These are phyloP conservation scores for Tichodroma muraria DNA, from an alignment of 2,113 vertebrate genomes.

Conservation along the genomic window DNA sequence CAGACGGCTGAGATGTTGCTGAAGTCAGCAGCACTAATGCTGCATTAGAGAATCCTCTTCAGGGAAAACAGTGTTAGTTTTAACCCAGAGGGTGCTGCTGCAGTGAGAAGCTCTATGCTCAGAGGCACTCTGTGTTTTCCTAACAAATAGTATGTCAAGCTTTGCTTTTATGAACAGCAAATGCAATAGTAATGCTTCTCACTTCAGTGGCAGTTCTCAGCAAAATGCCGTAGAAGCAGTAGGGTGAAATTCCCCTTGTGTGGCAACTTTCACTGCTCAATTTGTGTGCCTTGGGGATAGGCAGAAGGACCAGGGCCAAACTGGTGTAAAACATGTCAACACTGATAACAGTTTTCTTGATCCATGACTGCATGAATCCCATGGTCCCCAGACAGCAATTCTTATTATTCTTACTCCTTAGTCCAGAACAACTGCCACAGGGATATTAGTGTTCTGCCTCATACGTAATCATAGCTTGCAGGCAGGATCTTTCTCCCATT, in stretches of 20 bases:
- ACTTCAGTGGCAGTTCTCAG: not conserved
- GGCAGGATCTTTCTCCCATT: conserved; percentile 28
- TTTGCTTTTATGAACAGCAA: conserved; percentile 6
- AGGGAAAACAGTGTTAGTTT: conserved; percentile 22
- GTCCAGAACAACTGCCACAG: not conserved
- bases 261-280: not conserved
- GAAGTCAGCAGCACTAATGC: conserved; percentile 51
- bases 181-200: not conserved
- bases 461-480: not conserved
- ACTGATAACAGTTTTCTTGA: not conserved
- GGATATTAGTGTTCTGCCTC: not conserved
- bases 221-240: not conserved
- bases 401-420: not conserved
- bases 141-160: not conserved
- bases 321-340: not conserved
- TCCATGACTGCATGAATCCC: not conserved
- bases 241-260: not conserved
- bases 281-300: not conserved
- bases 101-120: not conserved
- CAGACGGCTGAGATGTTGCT: conserved; percentile 43
- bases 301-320: not conserved
- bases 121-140: not conserved
- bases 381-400: not conserved
- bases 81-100: not conserved
- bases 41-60: conserved; percentile 31